Percentiles rank a stretch among this genome's conserved stretches.
phyloP scores from a whole-genome alignment of 2,888 invertebrate genomes.

The Nemoura dubitans region DNA sequence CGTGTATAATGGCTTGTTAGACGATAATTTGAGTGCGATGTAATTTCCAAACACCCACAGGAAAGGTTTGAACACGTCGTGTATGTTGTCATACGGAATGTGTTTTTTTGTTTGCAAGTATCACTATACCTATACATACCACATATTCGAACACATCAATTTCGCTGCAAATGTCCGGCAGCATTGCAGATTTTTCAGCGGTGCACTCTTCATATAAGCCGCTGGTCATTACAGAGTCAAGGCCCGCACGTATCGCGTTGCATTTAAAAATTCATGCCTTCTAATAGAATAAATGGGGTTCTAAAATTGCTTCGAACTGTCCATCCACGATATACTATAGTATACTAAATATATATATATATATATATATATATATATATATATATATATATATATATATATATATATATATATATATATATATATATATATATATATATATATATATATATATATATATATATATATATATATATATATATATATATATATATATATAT shows the following conservation, averaged over 20 bases:
- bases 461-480: too few relatives aligned
- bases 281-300: neutral
- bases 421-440: too few relatives aligned
- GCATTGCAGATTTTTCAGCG: neutral
- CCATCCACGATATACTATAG: neutral
- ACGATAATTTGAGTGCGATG: neutral
- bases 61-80: neutral
- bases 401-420: too few relatives aligned
- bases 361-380: too few relatives aligned
- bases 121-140: too few relatives aligned
- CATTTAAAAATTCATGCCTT: neutral
- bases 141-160: neutral
- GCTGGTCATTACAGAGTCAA: neutral
- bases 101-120: neutral
- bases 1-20: constrained; percentile 2
- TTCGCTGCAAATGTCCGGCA: neutral
- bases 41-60: constrained; percentile 21
- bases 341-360: too few relatives aligned
- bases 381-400: too few relatives aligned
- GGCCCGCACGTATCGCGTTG: neutral
- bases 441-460: too few relatives aligned
- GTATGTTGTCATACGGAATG: neutral
- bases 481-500: too few relatives aligned
- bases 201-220: neutral
- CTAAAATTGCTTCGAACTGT: neutral